A percentile compares a stretch with the other conserved stretches of the same genome.
Evolutionary conservation across 2,797 vertebrate genomes (phyloP).

Genomic region (Holocentrus rufus): DNA sequence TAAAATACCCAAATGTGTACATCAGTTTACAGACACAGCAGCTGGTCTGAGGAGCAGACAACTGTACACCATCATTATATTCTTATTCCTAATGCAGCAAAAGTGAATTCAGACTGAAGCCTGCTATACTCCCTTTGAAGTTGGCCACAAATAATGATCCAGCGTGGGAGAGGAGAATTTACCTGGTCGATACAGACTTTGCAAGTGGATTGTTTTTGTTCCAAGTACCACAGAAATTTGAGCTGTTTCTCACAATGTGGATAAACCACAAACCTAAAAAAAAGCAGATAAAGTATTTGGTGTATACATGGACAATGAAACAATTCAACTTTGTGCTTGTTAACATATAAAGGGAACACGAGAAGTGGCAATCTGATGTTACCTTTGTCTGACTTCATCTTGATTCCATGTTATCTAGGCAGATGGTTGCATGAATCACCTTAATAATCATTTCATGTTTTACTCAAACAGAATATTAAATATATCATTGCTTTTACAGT

Average conservation of each 20-base stretch:
- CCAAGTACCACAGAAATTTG: not conserved
- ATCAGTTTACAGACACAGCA: not conserved
- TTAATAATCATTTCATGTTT: constrained; percentile 35
- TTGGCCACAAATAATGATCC: not conserved
- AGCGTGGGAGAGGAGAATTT: not conserved
- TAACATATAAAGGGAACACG: constrained; percentile 12
- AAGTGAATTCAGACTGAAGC: not conserved
- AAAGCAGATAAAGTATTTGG: constrained; percentile 24
- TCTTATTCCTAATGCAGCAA: not conserved
- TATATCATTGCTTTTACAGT: not conserved
- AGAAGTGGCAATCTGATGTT: not conserved
- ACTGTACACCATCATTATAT: not conserved
- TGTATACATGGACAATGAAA: constrained; percentile 1
- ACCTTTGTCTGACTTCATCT: constrained; percentile 26
- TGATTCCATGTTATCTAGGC: constrained; percentile 25
- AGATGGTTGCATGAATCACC: constrained; percentile 20
- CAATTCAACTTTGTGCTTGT: constrained; percentile 23
- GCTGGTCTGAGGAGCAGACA: not conserved
- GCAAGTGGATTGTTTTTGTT: not conserved
- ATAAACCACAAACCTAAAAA: constrained; percentile 19
- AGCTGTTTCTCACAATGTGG: constrained; percentile 27
- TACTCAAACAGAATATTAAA: not conserved
- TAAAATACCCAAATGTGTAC: not conserved
- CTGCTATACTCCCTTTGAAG: not conserved
- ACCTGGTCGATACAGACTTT: not conserved